Evolutionary conservation across 2,888 invertebrate species (phyloP).

Genomic region (Phortica magna): DNA sequence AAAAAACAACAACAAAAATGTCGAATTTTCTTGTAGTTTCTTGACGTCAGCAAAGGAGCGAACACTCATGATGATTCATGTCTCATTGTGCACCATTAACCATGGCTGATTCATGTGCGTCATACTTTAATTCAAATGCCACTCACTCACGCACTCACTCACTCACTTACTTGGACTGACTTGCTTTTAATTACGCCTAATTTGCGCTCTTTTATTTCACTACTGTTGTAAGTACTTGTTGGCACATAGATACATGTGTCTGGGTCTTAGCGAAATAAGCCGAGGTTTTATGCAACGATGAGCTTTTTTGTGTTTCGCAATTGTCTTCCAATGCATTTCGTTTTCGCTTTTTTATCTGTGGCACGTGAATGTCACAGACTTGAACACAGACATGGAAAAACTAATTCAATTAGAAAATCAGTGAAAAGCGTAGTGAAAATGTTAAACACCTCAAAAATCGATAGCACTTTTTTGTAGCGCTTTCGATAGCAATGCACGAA

Average conservation of each 20-base stretch:
- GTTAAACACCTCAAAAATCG: constrained; percentile 42
- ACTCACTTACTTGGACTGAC: no score
- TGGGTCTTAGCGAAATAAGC: not conserved
- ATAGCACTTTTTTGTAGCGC: not conserved
- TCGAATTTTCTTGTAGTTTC: not conserved
- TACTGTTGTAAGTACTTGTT: not conserved
- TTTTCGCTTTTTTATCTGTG: constrained; percentile 4
- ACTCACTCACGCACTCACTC: no score
- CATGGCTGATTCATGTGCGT: no score
- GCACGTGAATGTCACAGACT: constrained; percentile 59
- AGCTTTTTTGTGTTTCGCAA: not conserved
- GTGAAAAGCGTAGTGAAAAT: constrained; percentile 28
- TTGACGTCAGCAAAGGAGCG: not conserved
- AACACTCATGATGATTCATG: not conserved
- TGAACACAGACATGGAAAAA: constrained; percentile 24
- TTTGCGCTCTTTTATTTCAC: not conserved
- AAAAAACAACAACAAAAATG: not conserved
- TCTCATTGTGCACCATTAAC: no score
- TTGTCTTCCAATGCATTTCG: not conserved
- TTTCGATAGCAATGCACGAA: not conserved
- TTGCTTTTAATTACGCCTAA: not conserved
- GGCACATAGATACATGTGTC: not conserved
- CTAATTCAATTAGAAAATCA: constrained; percentile 61
- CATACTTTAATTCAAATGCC: no score
- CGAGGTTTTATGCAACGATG: not conserved